These are phyloP conservation scores for Alces alces DNA, from an alignment of 2,113 vertebrate species.

Conservation along the genomic window DNA sequence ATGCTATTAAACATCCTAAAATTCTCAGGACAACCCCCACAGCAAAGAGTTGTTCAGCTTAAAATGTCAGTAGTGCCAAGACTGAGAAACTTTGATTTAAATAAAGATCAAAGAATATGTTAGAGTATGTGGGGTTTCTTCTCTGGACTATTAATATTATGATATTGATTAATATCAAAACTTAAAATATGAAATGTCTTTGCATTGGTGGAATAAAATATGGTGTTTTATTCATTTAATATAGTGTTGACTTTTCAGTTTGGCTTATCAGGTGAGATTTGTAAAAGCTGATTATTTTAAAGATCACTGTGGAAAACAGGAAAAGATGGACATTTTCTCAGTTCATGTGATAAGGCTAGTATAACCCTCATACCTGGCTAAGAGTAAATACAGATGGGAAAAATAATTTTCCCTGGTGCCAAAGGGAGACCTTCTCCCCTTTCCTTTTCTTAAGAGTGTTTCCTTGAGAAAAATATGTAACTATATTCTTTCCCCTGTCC, in stretches of 20 bases:
- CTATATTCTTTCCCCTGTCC: background rate
- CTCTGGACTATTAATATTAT: background rate
- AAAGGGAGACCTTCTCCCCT: background rate
- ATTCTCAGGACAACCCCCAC: background rate
- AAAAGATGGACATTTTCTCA: background rate
- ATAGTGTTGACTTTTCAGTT: background rate
- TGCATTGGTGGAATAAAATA: background rate
- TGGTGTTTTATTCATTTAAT: background rate
- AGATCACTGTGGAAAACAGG: background rate
- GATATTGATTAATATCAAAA: background rate
- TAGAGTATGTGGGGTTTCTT: background rate
- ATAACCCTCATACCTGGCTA: background rate
- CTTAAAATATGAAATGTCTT: background rate
- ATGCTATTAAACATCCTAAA: background rate
- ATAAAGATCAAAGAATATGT: background rate
- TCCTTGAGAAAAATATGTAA: background rate
- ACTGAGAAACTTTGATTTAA: background rate
- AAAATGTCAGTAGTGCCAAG: background rate
- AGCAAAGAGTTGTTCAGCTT: background rate
- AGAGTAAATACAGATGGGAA: background rate
- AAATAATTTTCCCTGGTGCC: background rate
- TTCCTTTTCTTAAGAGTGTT: background rate
- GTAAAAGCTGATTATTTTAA: background rate
- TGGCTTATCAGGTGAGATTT: background rate
- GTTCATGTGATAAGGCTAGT: background rate